Base-by-base conservation (phyloP, 1,140 invertebrate genomes). In the Monomorium pharaonis region DNA sequence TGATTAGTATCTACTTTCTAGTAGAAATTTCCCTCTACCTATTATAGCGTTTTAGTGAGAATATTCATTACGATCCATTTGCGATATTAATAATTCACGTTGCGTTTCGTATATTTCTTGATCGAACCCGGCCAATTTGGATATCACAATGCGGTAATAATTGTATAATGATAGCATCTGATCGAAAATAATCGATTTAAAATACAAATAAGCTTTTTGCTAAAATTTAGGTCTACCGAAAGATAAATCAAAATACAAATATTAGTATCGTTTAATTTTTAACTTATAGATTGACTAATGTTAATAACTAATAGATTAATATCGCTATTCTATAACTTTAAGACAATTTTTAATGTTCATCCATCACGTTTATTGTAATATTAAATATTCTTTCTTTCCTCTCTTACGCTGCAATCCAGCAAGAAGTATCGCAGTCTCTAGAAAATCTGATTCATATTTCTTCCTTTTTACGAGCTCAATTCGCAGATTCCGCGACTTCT, bases 1-100 rank as follows among this genome's bases (percentile, higher is more conserved):
- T 83, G 58, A 84, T 84, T 77, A 84, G 81, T 77, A 84, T 84
- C 81, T 72, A 72, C 78, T 78, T 78, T 78, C 76, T 58, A 83
- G 78, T 60, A 47, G 37, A 58, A 83, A 51, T 37, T 42, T 37
- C 49, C 78, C 24, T 51, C 37, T 47, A 60, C 54, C 78, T 83
- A 54, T 83, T 74, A 83, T 56, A 60, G 27, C 37, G 54, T 30
- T 83, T 18, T 24, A 37, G 51, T 49, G 37, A 72, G 37, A 74
- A 62, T 60, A 65, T 74, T 47, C 44, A 74, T 83, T 58, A 83
- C 27, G 37, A 27, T 9, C 51, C 24, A 16, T 74, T 72, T 83
- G 54, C 67, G 67, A 74, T 83, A 83, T 83, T 74, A 83, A 83
- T 83, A 83, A 83, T 72, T 83, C 78, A 83, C 27, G 33, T 14